Evolutionary conservation across 2,113 vertebrate species (phyloP).

Genomic region (Sinocyclocheilus anshuiensis): DNA sequence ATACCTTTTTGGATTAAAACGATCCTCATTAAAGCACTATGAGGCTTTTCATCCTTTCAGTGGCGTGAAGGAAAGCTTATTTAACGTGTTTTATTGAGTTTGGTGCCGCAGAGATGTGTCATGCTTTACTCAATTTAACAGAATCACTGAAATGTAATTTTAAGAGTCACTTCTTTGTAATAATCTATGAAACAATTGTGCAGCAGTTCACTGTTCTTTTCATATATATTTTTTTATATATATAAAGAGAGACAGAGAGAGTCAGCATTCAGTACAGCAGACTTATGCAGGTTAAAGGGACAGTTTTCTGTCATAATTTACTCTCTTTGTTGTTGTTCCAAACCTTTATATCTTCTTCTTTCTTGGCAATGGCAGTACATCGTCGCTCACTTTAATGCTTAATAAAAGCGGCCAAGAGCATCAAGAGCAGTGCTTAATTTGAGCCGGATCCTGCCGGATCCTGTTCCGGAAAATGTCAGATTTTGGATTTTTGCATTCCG

Average conservation of each 20-base stretch:
- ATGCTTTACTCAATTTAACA: background rate
- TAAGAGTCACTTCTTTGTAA: background rate
- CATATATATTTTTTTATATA: too few species aligned
- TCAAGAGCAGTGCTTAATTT: too few species aligned
- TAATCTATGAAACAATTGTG: background rate
- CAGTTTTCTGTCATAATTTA: background rate
- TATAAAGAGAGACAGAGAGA: background rate
- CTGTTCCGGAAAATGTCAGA: too few species aligned
- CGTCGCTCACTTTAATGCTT: background rate
- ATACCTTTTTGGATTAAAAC: conserved; percentile 71
- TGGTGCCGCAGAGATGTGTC: background rate
- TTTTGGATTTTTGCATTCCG: too few species aligned
- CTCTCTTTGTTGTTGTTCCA: background rate
- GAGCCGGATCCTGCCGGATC: too few species aligned
- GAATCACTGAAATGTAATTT: background rate
- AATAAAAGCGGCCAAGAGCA: background rate
- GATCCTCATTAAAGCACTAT: conserved; percentile 70
- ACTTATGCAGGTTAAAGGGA: background rate
- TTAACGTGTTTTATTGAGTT: conserved; percentile 39
- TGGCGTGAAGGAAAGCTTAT: conserved; percentile 30
- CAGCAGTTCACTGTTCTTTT: background rate
- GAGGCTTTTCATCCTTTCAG: conserved; percentile 61
- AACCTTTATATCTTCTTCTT: background rate
- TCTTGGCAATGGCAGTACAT: background rate
- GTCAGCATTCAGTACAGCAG: background rate